Percentiles rank a stretch among this genome's conserved stretches.
Conservation (phyloP, 2,797 vertebrate genomes). For the Protonibea diacanthus region DNA sequence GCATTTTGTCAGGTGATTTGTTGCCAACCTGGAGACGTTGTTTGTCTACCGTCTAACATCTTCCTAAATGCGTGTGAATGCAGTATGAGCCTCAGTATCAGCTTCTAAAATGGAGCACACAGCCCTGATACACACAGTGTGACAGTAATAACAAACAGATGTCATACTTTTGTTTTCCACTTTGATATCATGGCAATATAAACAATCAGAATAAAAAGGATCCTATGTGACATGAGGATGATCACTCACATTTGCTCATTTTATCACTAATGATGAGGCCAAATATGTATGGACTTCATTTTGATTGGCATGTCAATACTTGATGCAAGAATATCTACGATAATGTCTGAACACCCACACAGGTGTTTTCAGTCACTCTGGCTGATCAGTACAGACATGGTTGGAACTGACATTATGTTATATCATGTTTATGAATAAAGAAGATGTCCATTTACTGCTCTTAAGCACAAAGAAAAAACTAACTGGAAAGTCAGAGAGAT, state of each 20-base stretch:
- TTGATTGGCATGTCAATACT: neutral
- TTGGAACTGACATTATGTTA: neutral
- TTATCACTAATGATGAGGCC: neutral
- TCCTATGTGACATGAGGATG: neutral
- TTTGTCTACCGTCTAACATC: too few species aligned
- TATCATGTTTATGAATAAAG: neutral
- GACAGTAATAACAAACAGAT: too few species aligned
- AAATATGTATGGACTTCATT: neutral
- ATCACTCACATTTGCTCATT: neutral
- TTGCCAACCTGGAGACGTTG: too few species aligned
- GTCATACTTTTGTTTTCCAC: too few species aligned
- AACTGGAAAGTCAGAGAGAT: neutral
- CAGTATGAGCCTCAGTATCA: too few species aligned
- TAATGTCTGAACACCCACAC: neutral
- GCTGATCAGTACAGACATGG: neutral
- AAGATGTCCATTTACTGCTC: neutral
- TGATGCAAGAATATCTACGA: neutral
- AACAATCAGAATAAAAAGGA: neutral
- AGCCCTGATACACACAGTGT: too few species aligned
- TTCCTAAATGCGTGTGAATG: too few species aligned
- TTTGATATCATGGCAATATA: too few species aligned
- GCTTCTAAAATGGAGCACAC: too few species aligned
- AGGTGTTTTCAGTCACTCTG: slow-evolving; percentile 1
- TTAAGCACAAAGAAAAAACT: neutral
- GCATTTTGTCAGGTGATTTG: too few species aligned